Base-by-base conservation (phyloP, 1,140 invertebrate genomes). In the Ostrea edulis region DNA sequence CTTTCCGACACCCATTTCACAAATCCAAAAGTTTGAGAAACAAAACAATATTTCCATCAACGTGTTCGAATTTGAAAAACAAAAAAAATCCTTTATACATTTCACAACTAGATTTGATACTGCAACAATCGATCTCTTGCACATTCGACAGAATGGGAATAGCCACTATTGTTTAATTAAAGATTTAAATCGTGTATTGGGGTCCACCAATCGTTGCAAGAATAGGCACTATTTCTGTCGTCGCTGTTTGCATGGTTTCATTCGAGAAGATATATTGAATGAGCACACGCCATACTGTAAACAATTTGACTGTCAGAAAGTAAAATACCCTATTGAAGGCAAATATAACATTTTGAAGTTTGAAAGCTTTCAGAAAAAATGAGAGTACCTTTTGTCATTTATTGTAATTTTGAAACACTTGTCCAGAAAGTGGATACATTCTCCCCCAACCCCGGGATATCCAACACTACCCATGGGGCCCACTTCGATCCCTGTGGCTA, bases 11-110 rank as follows among this genome's bases (percentile, higher is more conserved):
- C 22, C 8, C 8, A 22, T 9, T 11, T 25, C 8, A 5, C 65
- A 25, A 71, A 71, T 71, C 29, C 65, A n/a, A 22, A 71, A 71
- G 22, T 71, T 86, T 65, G 65, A 71, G 22, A 71, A 71, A 22
- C 65, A 11, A 71, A 71, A 71, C 22, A 71, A 71, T 71, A 25
- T 25, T 11, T 25, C 65, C 9, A 29, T 71, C 22, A 29, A 71
- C 25, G 65, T 71, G 22, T 25, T 25, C 12, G n/a, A 11, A 11
- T 25, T 25, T 29, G 65, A 71, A 5, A 22, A 71, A 71, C 7
- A 71, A 25, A 22, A 71, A 25, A 7, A 71, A 25, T 22, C 65
- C 65, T 25, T 12, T 71, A 22, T 25, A 71, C 22, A 71, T 71
- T 71, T 29, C 11, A 25, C 25, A 5, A 71, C 4, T 20, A 25